Conservation (phyloP, 2,888 invertebrate genomes). For the Tenthredo notha region DNA sequence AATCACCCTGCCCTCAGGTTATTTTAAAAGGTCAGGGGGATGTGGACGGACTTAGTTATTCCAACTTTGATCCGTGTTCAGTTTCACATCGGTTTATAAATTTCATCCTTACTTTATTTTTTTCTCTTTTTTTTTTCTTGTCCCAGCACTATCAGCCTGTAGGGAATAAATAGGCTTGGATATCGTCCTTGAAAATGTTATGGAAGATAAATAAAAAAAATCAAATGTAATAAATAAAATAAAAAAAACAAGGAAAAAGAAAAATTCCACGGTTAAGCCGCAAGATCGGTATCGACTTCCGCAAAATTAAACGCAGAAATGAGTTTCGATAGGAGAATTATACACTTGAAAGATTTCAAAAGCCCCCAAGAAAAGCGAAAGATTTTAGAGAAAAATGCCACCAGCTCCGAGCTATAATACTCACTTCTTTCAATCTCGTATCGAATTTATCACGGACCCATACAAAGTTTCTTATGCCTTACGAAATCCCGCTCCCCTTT, state of each 20-base stretch:
- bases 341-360: constrained; percentile 42
- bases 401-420: not conserved
- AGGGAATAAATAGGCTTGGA: not conserved
- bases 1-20: not conserved
- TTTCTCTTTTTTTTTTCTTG: no score
- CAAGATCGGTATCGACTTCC: constrained; percentile 29
- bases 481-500: not conserved
- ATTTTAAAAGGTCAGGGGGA: not conserved
- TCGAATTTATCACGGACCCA: constrained; percentile 40
- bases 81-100: not conserved
- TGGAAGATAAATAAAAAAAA: not conserved
- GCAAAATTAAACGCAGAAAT: constrained; percentile 51
- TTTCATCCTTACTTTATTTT: no score
- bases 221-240: not conserved
- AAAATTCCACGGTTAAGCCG: not conserved
- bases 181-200: not conserved
- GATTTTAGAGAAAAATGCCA: constrained; percentile 12
- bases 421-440: constrained; percentile 43
- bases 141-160: not conserved
- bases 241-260: not conserved
- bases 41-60: not conserved
- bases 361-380: not conserved
- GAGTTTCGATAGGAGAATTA: constrained; percentile 52
- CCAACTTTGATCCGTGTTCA: not conserved
- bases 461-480: constrained; percentile 20